Percentiles rank a stretch among this genome's conserved stretches.
Evolutionary conservation across 1,140 invertebrate species (phyloP).

Genomic region (Drosophila bocqueti): DNA sequence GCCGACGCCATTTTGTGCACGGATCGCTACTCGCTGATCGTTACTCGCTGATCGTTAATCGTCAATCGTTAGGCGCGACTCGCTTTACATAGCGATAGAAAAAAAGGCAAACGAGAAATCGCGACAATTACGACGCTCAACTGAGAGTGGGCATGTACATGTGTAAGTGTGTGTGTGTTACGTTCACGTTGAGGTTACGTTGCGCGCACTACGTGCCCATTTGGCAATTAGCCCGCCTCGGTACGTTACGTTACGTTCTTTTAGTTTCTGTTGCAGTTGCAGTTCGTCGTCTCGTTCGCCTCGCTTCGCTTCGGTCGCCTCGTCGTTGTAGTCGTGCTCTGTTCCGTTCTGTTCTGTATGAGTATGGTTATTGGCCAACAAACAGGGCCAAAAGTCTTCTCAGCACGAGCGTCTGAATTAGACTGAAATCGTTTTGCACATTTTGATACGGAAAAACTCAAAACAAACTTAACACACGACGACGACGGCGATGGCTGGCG

Average conservation of each 20-base stretch:
- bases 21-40: constrained; percentile 20
- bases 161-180: constrained; percentile 22
- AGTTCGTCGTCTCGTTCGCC: constrained; percentile 11
- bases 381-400: constrained; percentile 84
- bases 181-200: constrained; percentile 50
- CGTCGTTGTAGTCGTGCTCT: constrained; percentile 8
- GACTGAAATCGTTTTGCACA: constrained; percentile 85
- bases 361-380: constrained; percentile 51
- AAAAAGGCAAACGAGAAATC: constrained; percentile 7
- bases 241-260: constrained; percentile 10
- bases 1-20: constrained; percentile 45
- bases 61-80: constrained; percentile 24
- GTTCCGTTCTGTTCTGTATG: constrained; percentile 33
- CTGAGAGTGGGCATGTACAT: constrained; percentile 45
- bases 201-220: constrained; percentile 68
- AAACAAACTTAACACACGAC: constrained; percentile 78
- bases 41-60: constrained; percentile 23
- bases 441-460: constrained; percentile 85
- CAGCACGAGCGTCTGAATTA: constrained; percentile 85
- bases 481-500: constrained; percentile 48
- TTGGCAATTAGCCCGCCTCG: constrained; percentile 46
- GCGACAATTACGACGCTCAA: constrained; percentile 43
- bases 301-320: constrained; percentile 13
- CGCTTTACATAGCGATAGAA: constrained; percentile 27
- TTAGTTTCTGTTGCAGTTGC: constrained; percentile 23